A percentile compares a stretch with the other conserved stretches of the same genome.
phyloP scores from a whole-genome alignment of 2,113 vertebrate species.

The Tachysurus vachellii region DNA sequence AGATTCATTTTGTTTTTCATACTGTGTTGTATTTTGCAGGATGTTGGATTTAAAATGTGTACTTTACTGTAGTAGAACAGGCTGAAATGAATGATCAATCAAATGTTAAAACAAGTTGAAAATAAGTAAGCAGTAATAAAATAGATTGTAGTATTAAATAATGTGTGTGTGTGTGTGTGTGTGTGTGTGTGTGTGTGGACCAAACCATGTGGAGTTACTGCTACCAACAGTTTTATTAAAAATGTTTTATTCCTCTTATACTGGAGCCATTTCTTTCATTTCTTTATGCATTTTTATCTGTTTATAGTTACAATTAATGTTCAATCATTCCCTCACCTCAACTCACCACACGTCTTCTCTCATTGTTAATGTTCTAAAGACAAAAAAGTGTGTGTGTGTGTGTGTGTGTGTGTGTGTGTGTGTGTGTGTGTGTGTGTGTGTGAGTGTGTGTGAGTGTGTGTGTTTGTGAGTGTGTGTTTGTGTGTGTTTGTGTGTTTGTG shows the following conservation, averaged over 20 bases:
- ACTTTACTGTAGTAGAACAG: not conserved
- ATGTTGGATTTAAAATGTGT: not conserved
- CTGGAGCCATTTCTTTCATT: too few species aligned
- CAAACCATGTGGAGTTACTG: not conserved
- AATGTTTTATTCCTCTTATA: not conserved
- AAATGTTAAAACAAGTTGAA: not conserved
- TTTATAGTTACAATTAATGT: too few species aligned
- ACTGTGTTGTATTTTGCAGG: not conserved
- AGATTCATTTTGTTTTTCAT: not conserved
- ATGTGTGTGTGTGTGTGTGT: not conserved
- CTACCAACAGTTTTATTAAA: not conserved
- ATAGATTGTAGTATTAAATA: not conserved
- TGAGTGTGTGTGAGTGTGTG: not conserved
- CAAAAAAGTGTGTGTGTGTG: too few species aligned
- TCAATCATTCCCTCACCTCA: not conserved
- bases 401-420: too few species aligned
- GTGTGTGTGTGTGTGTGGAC: not conserved
- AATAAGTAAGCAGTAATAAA: not conserved
- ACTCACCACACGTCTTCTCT: not conserved
- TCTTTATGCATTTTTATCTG: too few species aligned
- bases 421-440: too few species aligned
- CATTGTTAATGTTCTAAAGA: not conserved
- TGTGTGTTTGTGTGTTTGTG: too few species aligned
- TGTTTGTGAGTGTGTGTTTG: too few species aligned
- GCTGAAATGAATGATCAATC: not conserved